Conservation (phyloP, 2,113 vertebrate genomes). For the Promerops cafer region DNA sequence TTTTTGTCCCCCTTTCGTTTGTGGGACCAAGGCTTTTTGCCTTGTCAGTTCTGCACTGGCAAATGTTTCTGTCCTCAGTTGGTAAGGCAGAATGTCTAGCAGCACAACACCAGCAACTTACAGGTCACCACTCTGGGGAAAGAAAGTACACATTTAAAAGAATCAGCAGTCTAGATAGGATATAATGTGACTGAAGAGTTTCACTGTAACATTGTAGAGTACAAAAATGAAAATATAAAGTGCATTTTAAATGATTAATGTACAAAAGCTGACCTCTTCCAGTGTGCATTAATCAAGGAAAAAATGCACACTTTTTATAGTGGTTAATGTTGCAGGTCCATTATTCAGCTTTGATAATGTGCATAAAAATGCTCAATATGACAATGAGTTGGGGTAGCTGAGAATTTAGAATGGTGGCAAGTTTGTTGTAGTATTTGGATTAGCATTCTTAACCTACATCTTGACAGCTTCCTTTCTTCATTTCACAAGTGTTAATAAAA, state of each 20-base stretch:
- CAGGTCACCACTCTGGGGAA: constrained; percentile 44
- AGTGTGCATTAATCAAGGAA: constrained; percentile 71
- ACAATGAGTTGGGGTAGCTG: constrained; percentile 80
- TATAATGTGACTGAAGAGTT: constrained; percentile 61
- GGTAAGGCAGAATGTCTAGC: constrained; percentile 15
- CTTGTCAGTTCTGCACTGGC: neutral
- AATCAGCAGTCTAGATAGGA: constrained; percentile 39
- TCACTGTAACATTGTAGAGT: constrained; percentile 41
- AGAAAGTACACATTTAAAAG: constrained; percentile 52
- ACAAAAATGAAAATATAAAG: constrained; percentile 71
- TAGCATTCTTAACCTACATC: constrained; percentile 76
- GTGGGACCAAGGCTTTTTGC: neutral
- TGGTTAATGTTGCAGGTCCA: constrained; percentile 66
- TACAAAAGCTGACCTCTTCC: constrained; percentile 65
- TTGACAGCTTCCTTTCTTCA: constrained; percentile 65
- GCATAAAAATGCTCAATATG: constrained; percentile 78
- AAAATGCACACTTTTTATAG: constrained; percentile 66
- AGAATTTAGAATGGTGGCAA: constrained; percentile 77
- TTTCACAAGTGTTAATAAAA: constrained; percentile 61
- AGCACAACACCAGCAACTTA: neutral
- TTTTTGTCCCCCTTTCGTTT: neutral
- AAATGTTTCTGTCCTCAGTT: constrained; percentile 21
- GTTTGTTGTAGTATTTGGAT: constrained; percentile 82
- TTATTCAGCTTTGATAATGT: constrained; percentile 72
- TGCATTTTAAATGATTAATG: constrained; percentile 78